phyloP scores from a whole-genome alignment of 2,113 vertebrate species.

The Anoura caudifer region DNA sequence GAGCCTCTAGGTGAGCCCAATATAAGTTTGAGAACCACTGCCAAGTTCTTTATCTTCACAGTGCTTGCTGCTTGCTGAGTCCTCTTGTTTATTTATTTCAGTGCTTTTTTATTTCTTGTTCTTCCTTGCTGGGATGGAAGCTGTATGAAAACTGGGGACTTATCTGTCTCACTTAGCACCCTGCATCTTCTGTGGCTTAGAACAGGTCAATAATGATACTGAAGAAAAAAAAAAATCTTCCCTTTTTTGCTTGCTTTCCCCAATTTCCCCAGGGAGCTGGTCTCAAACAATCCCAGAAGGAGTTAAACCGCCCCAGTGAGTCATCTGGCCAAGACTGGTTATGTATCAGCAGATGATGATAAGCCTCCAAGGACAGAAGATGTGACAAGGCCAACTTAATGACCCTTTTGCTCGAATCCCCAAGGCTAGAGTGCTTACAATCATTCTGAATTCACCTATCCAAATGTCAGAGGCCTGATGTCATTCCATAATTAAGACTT shows the following conservation, averaged over 20 bases:
- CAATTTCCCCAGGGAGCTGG: neutral
- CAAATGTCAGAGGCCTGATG: neutral
- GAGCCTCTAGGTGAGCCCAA: neutral
- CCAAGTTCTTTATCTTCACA: neutral
- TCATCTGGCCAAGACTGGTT: neutral
- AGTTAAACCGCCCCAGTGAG: constrained; percentile 20
- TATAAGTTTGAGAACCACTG: neutral
- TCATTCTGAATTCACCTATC: neutral
- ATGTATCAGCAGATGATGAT: neutral
- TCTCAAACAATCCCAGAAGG: neutral
- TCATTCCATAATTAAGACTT: fast-evolving
- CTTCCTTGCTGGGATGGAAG: neutral
- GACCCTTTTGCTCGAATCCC: neutral
- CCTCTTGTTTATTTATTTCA: neutral
- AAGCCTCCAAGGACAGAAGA: constrained; percentile 47
- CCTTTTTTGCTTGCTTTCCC: neutral
- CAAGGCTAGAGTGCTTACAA: neutral
- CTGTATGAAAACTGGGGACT: neutral
- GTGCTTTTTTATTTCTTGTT: neutral
- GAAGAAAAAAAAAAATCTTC: neutral
- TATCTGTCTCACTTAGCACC: neutral
- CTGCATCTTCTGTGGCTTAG: neutral
- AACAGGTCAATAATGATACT: neutral
- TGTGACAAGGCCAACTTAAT: neutral
- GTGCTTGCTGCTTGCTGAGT: neutral